Evolutionary conservation across 2,888 invertebrate species (phyloP), one percentile per base, ranked within the genome.

Genomic region (Crioceris asparagi): DNA sequence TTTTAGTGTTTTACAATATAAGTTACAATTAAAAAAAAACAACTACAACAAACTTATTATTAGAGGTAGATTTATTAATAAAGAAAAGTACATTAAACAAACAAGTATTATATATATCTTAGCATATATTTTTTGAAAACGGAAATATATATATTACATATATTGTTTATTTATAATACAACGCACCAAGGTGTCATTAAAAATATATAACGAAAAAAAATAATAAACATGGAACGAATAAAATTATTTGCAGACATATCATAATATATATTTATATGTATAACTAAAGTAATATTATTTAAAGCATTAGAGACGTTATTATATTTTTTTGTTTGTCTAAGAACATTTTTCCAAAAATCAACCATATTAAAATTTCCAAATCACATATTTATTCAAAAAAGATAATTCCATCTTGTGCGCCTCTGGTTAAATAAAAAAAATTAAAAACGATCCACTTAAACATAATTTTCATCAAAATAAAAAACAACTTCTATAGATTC

Each of bases 31-130:
- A n/a, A n/a, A n/a, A n/a, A n/a, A n/a, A n/a, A n/a, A n/a, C n/a
- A n/a, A n/a, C n/a, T n/a, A n/a, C n/a, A n/a, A n/a, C n/a, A n/a
- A n/a, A n/a, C n/a, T n/a, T n/a, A n/a, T 50, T 50, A 60, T 62
- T 64, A 65, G 66, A 66, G 66, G 66, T 66, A 66, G 66, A 65
- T 65, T 66, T 66, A 66, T 64, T 64, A 64, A 62, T 64, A 59
- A 62, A 62, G 58, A 59, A 62, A 59, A 63, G 53, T 62, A 65
- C 59, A 58, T 57, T 52, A 59, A 62, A 64, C 60, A 59, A 65
- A 60, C 56, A 61, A 59, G 52, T 56, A 52, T 52, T 54, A 52
- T 54, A 50, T 27, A 37, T 54, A 54, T 57, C 57, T 55, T 53
- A 55, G 46, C 36, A 39, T 56, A 58, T 51, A 55, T 51, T 55